Percentiles rank a stretch among this genome's conserved stretches.
These are phyloP conservation scores for Oenanthe oenanthe DNA, from an alignment of 2,113 vertebrate genomes.

Conservation along the genomic window DNA sequence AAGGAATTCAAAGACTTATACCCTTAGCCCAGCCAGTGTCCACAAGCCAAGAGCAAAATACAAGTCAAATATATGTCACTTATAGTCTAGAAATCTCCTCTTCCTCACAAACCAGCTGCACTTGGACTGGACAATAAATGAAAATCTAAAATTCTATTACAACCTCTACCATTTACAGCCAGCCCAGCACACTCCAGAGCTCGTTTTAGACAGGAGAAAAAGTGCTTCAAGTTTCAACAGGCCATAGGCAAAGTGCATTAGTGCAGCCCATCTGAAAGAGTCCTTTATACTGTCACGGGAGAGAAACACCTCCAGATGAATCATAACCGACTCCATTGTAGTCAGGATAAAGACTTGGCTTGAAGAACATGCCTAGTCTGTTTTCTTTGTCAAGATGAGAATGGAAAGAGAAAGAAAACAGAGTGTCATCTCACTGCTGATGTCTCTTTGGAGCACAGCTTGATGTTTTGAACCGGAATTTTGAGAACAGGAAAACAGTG, in stretches of 20 bases:
- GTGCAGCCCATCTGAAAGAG: not conserved
- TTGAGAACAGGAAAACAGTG: not conserved
- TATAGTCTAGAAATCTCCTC: not conserved
- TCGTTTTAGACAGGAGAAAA: not conserved
- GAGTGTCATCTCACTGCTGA: not conserved
- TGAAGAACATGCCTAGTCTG: slow-evolving; percentile 7
- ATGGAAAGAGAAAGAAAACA: not conserved
- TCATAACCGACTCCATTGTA: not conserved
- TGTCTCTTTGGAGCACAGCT: not conserved
- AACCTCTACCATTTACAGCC: not conserved
- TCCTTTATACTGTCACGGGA: not conserved
- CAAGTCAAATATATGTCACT: not conserved
- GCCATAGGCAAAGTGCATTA: not conserved
- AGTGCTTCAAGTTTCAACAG: not conserved
- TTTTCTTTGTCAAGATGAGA: not conserved
- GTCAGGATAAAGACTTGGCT: slow-evolving; percentile 2
- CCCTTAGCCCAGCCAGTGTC: not conserved
- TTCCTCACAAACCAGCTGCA: not conserved
- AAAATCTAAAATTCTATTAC: not conserved
- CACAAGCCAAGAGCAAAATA: not conserved
- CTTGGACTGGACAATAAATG: not conserved
- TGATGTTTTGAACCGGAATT: not conserved
- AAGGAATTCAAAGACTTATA: not conserved
- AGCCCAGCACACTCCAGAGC: not conserved
- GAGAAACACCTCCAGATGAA: slow-evolving; percentile 38